Evolutionary conservation across 2,797 vertebrate genomes (phyloP).

Genomic region (Chromobotia macracanthus): DNA sequence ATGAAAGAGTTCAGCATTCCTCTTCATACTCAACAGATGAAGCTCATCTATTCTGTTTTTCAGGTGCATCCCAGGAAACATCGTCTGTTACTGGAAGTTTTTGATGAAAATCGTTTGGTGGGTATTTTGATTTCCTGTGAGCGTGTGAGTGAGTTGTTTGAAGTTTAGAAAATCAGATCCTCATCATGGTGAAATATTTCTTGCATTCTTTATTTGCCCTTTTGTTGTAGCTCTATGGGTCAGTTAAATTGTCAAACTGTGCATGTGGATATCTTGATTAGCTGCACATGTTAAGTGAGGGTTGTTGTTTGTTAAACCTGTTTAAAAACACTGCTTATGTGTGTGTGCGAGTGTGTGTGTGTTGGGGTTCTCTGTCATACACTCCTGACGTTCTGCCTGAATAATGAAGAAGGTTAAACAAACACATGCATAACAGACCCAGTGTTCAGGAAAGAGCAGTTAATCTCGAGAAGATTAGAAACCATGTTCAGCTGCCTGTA

Average conservation of each 20-base stretch:
- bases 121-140: no score
- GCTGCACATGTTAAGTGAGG: no score
- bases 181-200: no score
- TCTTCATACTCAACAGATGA: neutral
- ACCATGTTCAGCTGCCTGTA: no score
- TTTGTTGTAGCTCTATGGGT: no score
- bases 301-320: slow-evolving; percentile 71
- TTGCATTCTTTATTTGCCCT: no score
- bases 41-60: slow-evolving; percentile 26
- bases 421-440: slow-evolving; percentile 27
- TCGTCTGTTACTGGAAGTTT: slow-evolving; percentile 92
- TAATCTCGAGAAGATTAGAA: slow-evolving; percentile 13
- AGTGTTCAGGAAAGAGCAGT: slow-evolving; percentile 44
- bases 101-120: slow-evolving; percentile 98
- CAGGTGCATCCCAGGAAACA: slow-evolving; percentile 91
- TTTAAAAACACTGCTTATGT: slow-evolving; percentile 63
- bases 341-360: slow-evolving; percentile 60
- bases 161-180: no score
- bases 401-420: slow-evolving; percentile 69
- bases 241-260: no score
- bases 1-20: neutral
- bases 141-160: no score
- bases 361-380: slow-evolving; percentile 69
- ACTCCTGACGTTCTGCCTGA: slow-evolving; percentile 71
- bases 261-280: no score